Conservation (phyloP, 1,140 invertebrate genomes). For the Delia radicum region DNA sequence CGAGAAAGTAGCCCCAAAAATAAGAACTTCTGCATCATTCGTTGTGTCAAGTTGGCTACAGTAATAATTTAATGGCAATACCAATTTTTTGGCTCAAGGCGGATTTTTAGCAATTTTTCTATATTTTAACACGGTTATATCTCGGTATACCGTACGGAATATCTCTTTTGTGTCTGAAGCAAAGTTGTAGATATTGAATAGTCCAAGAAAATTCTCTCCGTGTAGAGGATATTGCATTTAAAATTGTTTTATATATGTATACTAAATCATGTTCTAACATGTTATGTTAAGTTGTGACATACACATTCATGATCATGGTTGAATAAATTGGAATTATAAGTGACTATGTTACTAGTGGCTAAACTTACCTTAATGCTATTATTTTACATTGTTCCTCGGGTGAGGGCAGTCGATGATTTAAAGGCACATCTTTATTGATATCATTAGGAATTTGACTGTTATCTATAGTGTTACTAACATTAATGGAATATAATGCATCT, state of each 20-base stretch:
- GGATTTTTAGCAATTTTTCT: no score
- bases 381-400: constrained; percentile 79
- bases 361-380: constrained; percentile 73
- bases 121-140: no score
- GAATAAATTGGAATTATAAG: no score
- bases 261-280: background rate
- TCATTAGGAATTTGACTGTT: constrained; percentile 48
- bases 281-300: background rate
- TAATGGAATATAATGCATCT: constrained; percentile 47
- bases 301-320: background rate
- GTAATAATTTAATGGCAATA: no score
- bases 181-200: no score
- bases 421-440: constrained; percentile 66
- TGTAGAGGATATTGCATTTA: background rate
- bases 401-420: constrained; percentile 78
- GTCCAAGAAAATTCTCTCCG: no score
- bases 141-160: no score
- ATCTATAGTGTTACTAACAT: constrained; percentile 46
- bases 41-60: no score
- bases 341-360: no score
- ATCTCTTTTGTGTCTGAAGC: no score
- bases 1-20: background rate
- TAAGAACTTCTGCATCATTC: no score
- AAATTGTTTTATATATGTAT: background rate
- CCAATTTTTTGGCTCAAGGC: no score